Conservation (phyloP, 2,797 vertebrate genomes). For the Diceros bicornis region DNA sequence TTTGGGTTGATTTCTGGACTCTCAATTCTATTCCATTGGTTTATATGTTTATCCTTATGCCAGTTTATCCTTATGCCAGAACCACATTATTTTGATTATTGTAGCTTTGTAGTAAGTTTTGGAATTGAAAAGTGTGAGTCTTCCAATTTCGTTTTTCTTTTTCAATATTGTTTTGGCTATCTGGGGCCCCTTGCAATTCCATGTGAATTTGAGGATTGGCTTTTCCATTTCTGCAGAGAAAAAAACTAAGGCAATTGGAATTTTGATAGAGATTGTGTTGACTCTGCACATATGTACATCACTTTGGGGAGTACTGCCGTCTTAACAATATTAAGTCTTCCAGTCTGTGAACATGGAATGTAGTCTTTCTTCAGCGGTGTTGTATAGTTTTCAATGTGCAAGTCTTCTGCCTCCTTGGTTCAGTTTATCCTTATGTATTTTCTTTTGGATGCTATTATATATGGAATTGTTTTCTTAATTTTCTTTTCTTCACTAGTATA, state of each 20-base stretch:
- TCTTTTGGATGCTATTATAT: not conserved
- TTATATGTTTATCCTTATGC: not conserved
- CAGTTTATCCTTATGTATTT: not conserved
- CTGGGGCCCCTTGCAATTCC: not conserved
- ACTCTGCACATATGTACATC: not conserved
- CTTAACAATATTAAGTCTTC: not conserved
- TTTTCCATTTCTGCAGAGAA: not conserved
- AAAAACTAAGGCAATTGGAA: not conserved
- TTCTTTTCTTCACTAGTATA: not conserved
- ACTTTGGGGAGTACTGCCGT: not conserved
- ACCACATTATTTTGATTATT: too few species aligned
- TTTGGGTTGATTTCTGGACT: not conserved
- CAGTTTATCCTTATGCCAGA: not conserved
- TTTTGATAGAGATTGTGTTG: not conserved
- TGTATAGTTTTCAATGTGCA: not conserved
- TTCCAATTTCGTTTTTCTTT: not conserved
- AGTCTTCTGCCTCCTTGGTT: not conserved
- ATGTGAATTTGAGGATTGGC: not conserved
- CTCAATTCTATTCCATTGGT: not conserved
- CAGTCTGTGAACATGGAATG: not conserved
- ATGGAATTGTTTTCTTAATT: not conserved
- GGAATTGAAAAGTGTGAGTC: not conserved
- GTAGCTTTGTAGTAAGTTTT: slow-evolving; percentile 3
- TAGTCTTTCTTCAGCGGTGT: not conserved
- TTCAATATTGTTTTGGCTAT: not conserved